Base-by-base conservation (phyloP, 1,140 invertebrate species). In the Cepaea nemoralis region DNA sequence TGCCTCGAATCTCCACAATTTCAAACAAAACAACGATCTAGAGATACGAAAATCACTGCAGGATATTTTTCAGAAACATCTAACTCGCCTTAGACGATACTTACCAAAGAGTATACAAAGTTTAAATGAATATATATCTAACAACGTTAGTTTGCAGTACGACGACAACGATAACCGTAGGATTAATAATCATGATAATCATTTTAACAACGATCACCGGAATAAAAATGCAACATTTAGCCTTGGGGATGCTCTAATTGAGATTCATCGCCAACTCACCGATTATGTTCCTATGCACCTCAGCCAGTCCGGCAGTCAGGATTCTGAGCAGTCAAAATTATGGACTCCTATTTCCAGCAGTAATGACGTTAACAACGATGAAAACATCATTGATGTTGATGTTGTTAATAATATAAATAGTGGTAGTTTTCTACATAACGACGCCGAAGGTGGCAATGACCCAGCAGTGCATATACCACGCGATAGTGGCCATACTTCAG, bases 81-180 rank as follows among this genome's bases (percentile, higher is more conserved):
- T 63, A 2, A n/a, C 1, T 63, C 59, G 59, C 5, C n/a, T 63
- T 31, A 27, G 27, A 31, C 59, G 59, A 31, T 63, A 63, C 33
- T 63, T 63, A 31, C 59, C 59, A 63, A 63, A n/a, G n/a, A 63
- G n/a, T 63, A 63, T 63, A 63, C n/a, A 63, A 63, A 27, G 59
- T 31, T 5, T 63, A 0, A 63, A 16, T 63, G 59, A 63, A 31
- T 31, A 31, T 6, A 27, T 63, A 31, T 31, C 33, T 31, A 3
- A 27, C 10, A 31, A 63, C 10, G 27, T n/a, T 5, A 8, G 6
- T 63, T 2, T 10, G 24, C 3, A 14, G 5, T 40, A 39, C 19
- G 8, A 70, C 2, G 24, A 70, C 37, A 27, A 70, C 35, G 37
- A 39, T 1, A 10, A 39, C 22, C 8, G 8, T 14, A 27, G 27